A percentile compares a stretch with the other conserved stretches of the same genome.
Conservation (phyloP, 2,888 invertebrate species). For the Lordiphosa fenestrarum region DNA sequence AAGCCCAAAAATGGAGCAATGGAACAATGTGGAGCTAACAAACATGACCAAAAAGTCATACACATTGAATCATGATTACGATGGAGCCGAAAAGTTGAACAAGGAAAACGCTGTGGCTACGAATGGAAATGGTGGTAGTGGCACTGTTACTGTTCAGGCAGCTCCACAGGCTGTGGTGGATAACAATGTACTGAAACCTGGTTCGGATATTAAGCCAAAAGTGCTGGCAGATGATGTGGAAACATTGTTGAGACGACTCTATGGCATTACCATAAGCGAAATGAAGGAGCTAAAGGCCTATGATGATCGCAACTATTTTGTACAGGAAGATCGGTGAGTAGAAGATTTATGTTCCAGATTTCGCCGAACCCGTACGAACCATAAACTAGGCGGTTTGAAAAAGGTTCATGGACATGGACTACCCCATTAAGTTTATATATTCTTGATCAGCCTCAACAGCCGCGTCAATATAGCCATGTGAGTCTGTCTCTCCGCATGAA, state of each 20-base stretch:
- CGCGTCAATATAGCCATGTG: too few species aligned
- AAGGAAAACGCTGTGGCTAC: conserved; percentile 32
- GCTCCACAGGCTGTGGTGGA: conserved; percentile 11
- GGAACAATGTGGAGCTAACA: conserved; percentile 76
- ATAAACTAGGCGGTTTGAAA: too few species aligned
- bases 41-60: conserved; percentile 77
- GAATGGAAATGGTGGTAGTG: conserved; percentile 22
- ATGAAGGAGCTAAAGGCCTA: conserved; percentile 78
- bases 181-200: conserved; percentile 71
- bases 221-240: conserved; percentile 71
- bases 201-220: conserved; percentile 78
- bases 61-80: conserved; percentile 76
- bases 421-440: too few species aligned
- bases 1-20: conserved; percentile 65
- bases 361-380: too few species aligned
- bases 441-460: too few species aligned
- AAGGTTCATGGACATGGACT: too few species aligned
- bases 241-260: conserved; percentile 76
- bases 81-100: conserved; percentile 45
- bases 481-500: too few species aligned
- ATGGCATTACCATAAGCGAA: conserved; percentile 78
- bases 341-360: too few species aligned
- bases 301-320: conserved; percentile 79
- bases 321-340: conserved; percentile 79
- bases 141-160: conserved; percentile 18